Evolutionary conservation across 2,888 invertebrate genomes (phyloP).

Genomic region (Anagyrus pseudococci): DNA sequence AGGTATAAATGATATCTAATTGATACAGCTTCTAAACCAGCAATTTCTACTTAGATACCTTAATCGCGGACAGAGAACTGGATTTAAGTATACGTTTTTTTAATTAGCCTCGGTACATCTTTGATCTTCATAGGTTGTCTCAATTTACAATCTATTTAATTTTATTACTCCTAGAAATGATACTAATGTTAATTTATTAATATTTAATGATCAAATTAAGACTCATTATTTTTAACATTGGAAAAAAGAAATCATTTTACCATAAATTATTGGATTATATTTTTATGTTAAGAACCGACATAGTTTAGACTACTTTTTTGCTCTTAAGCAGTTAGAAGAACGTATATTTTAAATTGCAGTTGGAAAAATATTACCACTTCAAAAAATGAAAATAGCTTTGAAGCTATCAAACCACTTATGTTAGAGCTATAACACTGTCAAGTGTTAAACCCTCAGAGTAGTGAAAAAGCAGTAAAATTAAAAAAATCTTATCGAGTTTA

Average conservation of each 20-base stretch:
- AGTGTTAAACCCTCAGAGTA: slow-evolving; percentile 52
- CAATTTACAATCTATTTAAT: slow-evolving; percentile 10
- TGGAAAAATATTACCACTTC: slow-evolving; percentile 29
- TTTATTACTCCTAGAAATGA: slow-evolving; percentile 25
- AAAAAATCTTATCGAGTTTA: slow-evolving; percentile 28
- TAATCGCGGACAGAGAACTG: background rate
- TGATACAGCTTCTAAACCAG: slow-evolving; percentile 26
- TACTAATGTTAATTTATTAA: slow-evolving; percentile 18
- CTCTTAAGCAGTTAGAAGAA: slow-evolving; percentile 22
- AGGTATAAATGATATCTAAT: slow-evolving; percentile 47
- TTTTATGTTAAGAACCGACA: background rate
- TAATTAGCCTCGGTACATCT: background rate
- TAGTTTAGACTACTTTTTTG: background rate
- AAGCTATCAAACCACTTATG: slow-evolving; percentile 30
- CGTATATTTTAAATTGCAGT: slow-evolving; percentile 36
- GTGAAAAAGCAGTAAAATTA: slow-evolving; percentile 36
- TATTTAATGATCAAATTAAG: slow-evolving; percentile 22
- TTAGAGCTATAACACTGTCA: slow-evolving; percentile 52
- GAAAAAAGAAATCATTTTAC: background rate
- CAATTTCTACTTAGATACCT: slow-evolving; percentile 18
- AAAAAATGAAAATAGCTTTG: slow-evolving; percentile 30
- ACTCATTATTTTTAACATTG: slow-evolving; percentile 6
- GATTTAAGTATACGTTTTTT: background rate
- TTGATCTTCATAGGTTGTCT: too few species aligned
- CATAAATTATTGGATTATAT: background rate